phyloP scores from a whole-genome alignment of 1,140 invertebrate species.

The Drosophila prosaltans region DNA sequence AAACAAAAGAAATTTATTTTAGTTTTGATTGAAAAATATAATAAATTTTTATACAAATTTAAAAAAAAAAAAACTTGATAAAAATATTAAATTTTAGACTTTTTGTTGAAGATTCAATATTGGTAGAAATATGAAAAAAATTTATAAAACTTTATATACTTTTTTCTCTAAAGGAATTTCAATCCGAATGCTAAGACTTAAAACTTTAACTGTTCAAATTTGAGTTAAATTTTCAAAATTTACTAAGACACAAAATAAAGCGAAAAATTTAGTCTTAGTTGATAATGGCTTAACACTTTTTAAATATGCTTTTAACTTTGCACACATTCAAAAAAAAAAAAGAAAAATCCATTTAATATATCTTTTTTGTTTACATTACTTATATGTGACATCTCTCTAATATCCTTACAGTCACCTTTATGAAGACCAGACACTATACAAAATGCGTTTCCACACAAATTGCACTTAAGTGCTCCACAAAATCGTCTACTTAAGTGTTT shows the following conservation, averaged over 20 bases:
- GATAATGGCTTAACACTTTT: background rate
- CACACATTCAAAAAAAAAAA: background rate
- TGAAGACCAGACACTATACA: background rate
- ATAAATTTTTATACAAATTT: background rate
- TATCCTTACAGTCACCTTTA: conserved; percentile 10
- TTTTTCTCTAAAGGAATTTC: too few relatives aligned
- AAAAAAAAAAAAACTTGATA: too few relatives aligned
- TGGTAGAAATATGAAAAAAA: too few relatives aligned
- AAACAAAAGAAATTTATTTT: background rate
- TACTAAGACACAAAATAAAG: too few relatives aligned
- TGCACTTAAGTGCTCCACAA: conserved; percentile 18
- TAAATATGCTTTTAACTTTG: background rate
- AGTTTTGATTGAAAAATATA: background rate
- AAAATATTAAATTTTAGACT: too few relatives aligned
- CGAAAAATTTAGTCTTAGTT: too few relatives aligned
- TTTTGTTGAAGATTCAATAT: too few relatives aligned
- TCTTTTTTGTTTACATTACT: background rate
- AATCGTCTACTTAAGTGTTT: conserved; percentile 20
- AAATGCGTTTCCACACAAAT: conserved; percentile 14
- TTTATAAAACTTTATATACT: too few relatives aligned
- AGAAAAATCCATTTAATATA: background rate
- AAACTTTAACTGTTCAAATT: too few relatives aligned
- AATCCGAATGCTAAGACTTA: too few relatives aligned
- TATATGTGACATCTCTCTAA: background rate
- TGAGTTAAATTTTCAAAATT: too few relatives aligned